These are phyloP conservation scores for Delphinus delphis DNA, from an alignment of 2,113 vertebrate species.

Conservation along the genomic window DNA sequence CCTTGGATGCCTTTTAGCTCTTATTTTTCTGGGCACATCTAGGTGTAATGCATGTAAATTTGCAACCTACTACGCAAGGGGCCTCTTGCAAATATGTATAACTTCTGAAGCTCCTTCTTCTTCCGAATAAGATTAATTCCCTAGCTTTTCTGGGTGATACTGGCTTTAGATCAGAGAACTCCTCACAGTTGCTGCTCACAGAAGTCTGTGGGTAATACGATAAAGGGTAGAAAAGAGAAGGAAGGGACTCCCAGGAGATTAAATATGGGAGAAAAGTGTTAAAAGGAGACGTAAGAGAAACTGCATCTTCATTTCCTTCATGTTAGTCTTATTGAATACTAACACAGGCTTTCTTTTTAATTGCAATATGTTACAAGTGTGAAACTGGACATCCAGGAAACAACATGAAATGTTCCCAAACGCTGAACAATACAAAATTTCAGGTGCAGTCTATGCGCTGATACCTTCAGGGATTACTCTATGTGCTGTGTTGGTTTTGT, in stretches of 20 bases:
- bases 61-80: not conserved
- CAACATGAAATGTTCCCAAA: conserved; percentile 42
- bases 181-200: not conserved
- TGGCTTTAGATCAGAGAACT: not conserved
- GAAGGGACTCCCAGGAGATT: not conserved
- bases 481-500: conserved; percentile 67
- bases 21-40: not conserved
- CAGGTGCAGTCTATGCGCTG: conserved; percentile 18
- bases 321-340: conserved; percentile 51
- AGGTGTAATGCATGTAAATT: not conserved
- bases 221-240: not conserved
- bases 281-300: conserved; percentile 11
- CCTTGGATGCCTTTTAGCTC: not conserved
- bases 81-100: not conserved
- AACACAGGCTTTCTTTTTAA: conserved; percentile 50
- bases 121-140: not conserved
- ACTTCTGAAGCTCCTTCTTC: not conserved
- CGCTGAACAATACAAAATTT: conserved; percentile 2
- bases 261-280: conserved; percentile 16
- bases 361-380: not conserved
- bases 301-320: not conserved
- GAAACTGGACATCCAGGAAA: conserved; percentile 32
- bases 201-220: not conserved
- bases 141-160: not conserved
- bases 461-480: conserved; percentile 59